These are phyloP conservation scores for Halcyon smyrnensis DNA, from an alignment of 2,797 vertebrate genomes.

Conservation along the genomic window DNA sequence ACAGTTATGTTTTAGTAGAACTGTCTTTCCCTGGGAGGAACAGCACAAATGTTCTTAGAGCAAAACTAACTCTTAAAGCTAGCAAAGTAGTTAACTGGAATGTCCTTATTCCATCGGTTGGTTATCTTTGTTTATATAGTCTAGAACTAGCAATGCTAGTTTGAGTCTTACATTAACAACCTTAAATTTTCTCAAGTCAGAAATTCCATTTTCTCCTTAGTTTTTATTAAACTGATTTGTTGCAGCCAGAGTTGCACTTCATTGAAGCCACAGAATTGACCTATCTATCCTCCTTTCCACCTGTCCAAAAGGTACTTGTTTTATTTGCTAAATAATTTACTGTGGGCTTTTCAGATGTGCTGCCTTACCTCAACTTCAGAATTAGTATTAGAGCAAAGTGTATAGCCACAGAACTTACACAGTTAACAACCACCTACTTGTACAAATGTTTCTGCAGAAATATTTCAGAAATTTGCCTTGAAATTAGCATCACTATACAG, in stretches of 20 bases:
- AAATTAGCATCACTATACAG: neutral
- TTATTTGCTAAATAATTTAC: neutral
- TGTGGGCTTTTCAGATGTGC: neutral
- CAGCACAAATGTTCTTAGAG: neutral
- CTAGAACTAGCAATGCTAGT: neutral
- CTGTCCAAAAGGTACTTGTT: neutral
- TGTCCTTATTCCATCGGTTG: neutral
- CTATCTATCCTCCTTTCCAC: neutral
- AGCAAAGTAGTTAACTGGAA: neutral
- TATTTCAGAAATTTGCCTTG: neutral
- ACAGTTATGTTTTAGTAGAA: neutral
- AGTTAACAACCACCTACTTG: neutral
- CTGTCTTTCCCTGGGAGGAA: neutral
- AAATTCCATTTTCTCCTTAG: neutral
- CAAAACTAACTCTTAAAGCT: neutral
- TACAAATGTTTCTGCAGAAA: conserved; percentile 2
- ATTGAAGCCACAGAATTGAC: neutral
- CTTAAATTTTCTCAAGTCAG: neutral
- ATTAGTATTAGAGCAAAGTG: neutral
- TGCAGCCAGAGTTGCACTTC: neutral
- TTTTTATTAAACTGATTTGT: neutral
- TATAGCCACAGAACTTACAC: neutral
- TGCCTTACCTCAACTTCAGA: neutral
- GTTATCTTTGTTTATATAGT: neutral
- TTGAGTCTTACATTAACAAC: neutral